Evolutionary conservation across 2,888 invertebrate species (phyloP), one percentile per base, ranked within the genome.

Genomic region (Branchinecta sandiegonensis): DNA sequence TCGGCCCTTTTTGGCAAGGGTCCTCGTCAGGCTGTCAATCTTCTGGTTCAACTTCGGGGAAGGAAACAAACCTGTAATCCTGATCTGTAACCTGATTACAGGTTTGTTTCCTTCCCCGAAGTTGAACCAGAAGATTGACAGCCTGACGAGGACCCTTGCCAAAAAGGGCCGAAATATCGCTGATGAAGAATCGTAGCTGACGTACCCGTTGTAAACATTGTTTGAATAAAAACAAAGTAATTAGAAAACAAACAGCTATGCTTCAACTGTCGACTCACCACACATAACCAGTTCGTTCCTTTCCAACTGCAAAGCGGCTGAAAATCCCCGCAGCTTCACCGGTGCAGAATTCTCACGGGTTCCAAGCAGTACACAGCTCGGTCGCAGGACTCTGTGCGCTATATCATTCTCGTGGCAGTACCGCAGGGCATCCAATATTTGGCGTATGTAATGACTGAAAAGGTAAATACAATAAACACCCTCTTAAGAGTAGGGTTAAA

Each of bases 401-500:
- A 99, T 95, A 80, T 94, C 91, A 78, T 94, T 94, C 79, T 94
- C 94, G 80, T 99, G 99, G 78, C 97, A 96, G 82, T 97, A 99
- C 75, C 93, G 86, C 68, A 99, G 81, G 2, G 97, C 96, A 78
- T 97, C 96, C 73, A 99, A 81, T 72, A 99, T 92, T 81, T 99
- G 97, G 69, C 94, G 86, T 91, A 97, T 93, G 83, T 99, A 99
- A 82, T 99, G 97, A 78, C 95, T 94, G 83, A 5, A 82, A 81
- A 70, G 73, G 73, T 71, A 69, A 48, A 37, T 6, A 37, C 37
- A 37, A 23, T 3, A n/a, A n/a, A n/a, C n/a, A n/a, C n/a, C n/a
- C n/a, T n/a, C n/a, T n/a, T n/a, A n/a, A n/a, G n/a, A n/a, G n/a
- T n/a, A n/a, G n/a, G n/a, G n/a, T n/a, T n/a, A n/a, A n/a, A n/a